Base-by-base conservation (phyloP, 2,888 invertebrate genomes). In the Caenorhabditis sinica region DNA sequence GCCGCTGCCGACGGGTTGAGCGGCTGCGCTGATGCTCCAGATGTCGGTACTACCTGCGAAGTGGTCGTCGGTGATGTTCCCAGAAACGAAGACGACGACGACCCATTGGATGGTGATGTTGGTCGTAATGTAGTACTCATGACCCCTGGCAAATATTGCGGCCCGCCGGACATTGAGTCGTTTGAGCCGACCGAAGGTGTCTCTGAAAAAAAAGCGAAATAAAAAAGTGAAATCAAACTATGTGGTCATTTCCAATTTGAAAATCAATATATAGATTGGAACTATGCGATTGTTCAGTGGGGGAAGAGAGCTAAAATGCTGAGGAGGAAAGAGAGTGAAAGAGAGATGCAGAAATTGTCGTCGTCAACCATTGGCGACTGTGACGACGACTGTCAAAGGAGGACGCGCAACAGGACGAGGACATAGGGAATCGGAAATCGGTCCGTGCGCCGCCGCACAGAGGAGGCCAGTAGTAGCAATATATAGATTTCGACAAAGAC, bases 81-180 rank as follows among this genome's bases (percentile, higher is more conserved):
- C n/a, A 15, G 20, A 28, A 43, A 28, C 56, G 66, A 69, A 1
- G 68, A 69, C 60, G 76, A 45, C 63, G 82, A 25, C 17, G 82
- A 69, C 5, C 69, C 58, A 25, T 49, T 68, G 33, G 53, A 23
- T 82, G 71, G 75, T 58, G 61, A 36, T 60, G 49, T 51, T 45
- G 25, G 79, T 69, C 71, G 71, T 56, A 79, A 61, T 63, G 71
- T 73, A 40, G 72, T 43, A 61, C 43, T 80, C 71, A 84, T 75
- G 11, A 69, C 71, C 71, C 84, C 84, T 80, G 56, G 80, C 65
- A 84, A 36, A 63, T 75, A 84, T 72, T 84, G 84, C 60, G 84
- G 84, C 84, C 84, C 84, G 75, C 84, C 84, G 60, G 83, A 87
- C 86, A 76, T 85, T 53, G 75, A 69, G 36, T 83, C 87, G 81